Base-by-base conservation (phyloP, 2,113 vertebrate species). In the Podarcis muralis region DNA sequence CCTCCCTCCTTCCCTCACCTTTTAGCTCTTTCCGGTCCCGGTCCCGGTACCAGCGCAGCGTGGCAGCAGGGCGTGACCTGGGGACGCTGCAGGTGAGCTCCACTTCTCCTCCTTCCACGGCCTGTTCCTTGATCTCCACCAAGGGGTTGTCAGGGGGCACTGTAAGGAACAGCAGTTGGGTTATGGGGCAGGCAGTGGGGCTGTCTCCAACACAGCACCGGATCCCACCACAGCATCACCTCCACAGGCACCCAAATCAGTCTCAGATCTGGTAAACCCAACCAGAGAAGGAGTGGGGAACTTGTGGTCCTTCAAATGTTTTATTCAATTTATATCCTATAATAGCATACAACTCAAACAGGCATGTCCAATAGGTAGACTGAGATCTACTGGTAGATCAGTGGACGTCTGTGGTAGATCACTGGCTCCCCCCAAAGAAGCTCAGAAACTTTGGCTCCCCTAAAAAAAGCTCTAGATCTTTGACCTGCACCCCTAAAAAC, bases 91-190 rank as follows among this genome's bases (percentile, higher is more conserved):
- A 99, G 92, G 95, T 97, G 90, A 99, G 97, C 93, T 98, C 98
- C 78, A 97, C 97, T 91, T 98, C 97, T 6, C 97, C 97, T 0
- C 98, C 98, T 94, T 98, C 98, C 93, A 98, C 98, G 0, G 97
- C 98, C 88, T 98, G 97, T 68, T 97, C 97, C 90, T 97, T 97
- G 91, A 98, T 98, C 90, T 98, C 98, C 93, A 99, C 98, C 1
- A 95, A 92, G 1, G 98, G 98, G 76, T 97, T 97, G 90, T 98
- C 98, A 0, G 98, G 98, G 11, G 96, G 97, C 91, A 99, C 98
- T 95, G 94, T 3, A 25, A 15, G 37, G 78, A 71, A 86, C 18
- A 77, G 77, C 5, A 8, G 76, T 69, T 35, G 43, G 22, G 32
- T 71, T 18, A 43, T 2, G n/a, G 6, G 32, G 30, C 35, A 9